A percentile compares a stretch with the other conserved stretches of the same genome.
Evolutionary conservation across 2,113 vertebrate species (phyloP).

Genomic region (Ictalurus furcatus): DNA sequence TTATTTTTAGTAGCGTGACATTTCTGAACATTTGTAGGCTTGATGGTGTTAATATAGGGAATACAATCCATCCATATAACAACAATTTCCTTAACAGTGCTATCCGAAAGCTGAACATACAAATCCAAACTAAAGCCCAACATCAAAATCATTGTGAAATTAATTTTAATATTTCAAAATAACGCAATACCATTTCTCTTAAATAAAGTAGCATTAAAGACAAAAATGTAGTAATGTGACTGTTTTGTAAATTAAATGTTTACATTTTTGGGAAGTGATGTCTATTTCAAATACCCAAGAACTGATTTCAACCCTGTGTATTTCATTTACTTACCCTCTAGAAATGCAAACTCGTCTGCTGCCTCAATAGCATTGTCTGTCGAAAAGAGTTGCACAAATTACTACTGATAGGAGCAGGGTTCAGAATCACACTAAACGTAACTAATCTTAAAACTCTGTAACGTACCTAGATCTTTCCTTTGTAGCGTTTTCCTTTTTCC

Average conservation of each 20-base stretch:
- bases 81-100: not conserved
- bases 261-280: not conserved
- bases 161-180: not conserved
- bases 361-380: constrained; percentile 94
- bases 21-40: not conserved
- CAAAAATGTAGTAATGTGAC: too few relatives aligned
- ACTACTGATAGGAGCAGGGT: not conserved
- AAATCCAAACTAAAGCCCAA: too few relatives aligned
- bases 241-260: not conserved
- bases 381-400: constrained; percentile 45
- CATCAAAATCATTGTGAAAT: not conserved
- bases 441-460: not conserved
- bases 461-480: constrained; percentile 90
- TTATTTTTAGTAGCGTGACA: not conserved
- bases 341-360: constrained; percentile 93
- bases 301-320: not conserved
- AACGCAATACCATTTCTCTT: not conserved
- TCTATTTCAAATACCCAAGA: not conserved
- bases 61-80: too few relatives aligned
- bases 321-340: constrained; percentile 81
- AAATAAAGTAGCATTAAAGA: too few relatives aligned
- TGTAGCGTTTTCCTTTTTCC: constrained; percentile 96
- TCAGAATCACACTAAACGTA: not conserved
- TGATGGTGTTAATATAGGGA: too few relatives aligned
- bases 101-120: not conserved